Percentiles rank a stretch among this genome's conserved stretches.
phyloP scores from a whole-genome alignment of 2,888 invertebrate species.

The Antitype chi region DNA sequence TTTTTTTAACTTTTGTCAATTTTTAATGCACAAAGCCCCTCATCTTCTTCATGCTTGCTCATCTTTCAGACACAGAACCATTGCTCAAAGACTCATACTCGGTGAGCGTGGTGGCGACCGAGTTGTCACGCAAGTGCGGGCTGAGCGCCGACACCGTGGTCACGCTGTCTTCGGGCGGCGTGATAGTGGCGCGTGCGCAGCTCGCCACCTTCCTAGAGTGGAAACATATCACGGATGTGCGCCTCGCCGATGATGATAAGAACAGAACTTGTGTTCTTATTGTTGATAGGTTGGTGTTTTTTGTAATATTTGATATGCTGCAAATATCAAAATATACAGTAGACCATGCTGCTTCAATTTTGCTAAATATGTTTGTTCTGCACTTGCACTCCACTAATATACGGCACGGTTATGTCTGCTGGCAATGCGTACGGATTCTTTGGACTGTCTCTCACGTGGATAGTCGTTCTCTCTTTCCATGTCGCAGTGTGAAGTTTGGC shows the following conservation, averaged over 20 bases:
- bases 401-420: not conserved
- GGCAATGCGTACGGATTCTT: not conserved
- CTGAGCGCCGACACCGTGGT: constrained; percentile 91
- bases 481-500: not conserved
- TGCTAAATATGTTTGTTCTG: not conserved
- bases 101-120: constrained; percentile 92
- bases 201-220: constrained; percentile 90
- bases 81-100: constrained; percentile 88
- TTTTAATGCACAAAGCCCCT: constrained; percentile 40
- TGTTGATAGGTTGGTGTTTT: constrained; percentile 90
- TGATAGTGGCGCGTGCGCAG: constrained; percentile 89
- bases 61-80: constrained; percentile 86
- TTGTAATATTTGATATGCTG: not conserved
- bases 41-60: constrained; percentile 64
- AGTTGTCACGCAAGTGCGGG: constrained; percentile 91
- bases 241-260: constrained; percentile 89
- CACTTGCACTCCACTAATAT: not conserved
- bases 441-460: not conserved
- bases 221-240: constrained; percentile 91
- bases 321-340: not conserved
- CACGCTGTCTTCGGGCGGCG: constrained; percentile 88
- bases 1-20: not conserved
- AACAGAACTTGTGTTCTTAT: constrained; percentile 91
- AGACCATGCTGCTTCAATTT: not conserved
- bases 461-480: not conserved